Evolutionary conservation across 2,113 vertebrate genomes (phyloP).

Genomic region (Miniopterus natalensis): DNA sequence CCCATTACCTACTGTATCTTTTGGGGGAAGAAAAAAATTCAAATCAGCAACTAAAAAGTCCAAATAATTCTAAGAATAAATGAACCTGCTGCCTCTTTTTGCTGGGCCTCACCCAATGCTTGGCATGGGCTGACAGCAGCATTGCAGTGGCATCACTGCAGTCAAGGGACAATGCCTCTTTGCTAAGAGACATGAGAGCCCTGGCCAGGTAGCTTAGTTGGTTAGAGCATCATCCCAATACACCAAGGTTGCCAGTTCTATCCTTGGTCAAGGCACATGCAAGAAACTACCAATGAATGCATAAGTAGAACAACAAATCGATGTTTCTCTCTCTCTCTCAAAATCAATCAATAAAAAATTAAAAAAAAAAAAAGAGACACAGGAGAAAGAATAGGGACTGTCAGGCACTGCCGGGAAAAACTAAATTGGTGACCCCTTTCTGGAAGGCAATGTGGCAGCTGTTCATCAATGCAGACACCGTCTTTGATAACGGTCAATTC

Average conservation of each 20-base stretch:
- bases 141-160: fast-evolving
- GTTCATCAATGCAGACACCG: not conserved
- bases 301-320: not conserved
- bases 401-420: not conserved
- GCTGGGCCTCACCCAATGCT: not conserved
- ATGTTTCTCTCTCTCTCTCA: not conserved
- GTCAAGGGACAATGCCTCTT: not conserved
- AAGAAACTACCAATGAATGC: not conserved
- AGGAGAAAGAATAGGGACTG: fast-evolving
- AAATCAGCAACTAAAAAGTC: not conserved
- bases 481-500: not conserved
- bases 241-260: not conserved
- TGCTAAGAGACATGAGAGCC: not conserved
- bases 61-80: not conserved
- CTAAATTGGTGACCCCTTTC: not conserved
- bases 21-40: not conserved
- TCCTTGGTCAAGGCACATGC: not conserved
- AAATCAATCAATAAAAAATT: not conserved
- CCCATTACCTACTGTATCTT: not conserved
- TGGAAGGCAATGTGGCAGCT: not conserved
- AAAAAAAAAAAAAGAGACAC: not conserved
- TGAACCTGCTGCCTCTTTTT: not conserved
- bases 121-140: not conserved
- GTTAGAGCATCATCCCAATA: not conserved
- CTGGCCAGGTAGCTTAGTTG: not conserved